Conservation (phyloP, 2,113 vertebrate species). For the Silurus asotus region DNA sequence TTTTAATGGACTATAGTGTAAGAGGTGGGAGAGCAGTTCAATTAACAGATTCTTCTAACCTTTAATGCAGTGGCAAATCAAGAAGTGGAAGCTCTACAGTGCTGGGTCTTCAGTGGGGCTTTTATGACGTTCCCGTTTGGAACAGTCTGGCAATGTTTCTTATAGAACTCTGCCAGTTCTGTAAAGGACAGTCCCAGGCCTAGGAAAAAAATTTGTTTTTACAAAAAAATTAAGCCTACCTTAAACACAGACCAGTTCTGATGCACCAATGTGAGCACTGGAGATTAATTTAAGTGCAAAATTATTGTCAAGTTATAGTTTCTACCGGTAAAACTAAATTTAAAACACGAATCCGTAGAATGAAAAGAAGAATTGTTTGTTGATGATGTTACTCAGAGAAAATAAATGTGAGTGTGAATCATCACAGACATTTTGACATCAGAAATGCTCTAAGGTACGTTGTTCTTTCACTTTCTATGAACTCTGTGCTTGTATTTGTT, state of each 20-base stretch:
- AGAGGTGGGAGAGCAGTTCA: not conserved
- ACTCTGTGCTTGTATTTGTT: slow-evolving; percentile 32
- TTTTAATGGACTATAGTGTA: too few relatives aligned
- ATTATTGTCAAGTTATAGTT: too few relatives aligned
- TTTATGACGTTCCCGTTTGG: not conserved
- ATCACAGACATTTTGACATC: slow-evolving; percentile 26
- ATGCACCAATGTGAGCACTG: not conserved
- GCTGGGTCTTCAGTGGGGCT: not conserved
- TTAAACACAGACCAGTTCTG: not conserved
- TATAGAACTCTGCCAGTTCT: not conserved
- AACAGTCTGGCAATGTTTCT: not conserved
- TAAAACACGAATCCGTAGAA: not conserved
- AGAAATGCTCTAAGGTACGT: slow-evolving; percentile 19
- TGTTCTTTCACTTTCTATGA: slow-evolving; percentile 38
- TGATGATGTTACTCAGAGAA: not conserved
- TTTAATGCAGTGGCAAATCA: not conserved
- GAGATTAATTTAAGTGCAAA: not conserved
- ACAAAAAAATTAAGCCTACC: not conserved
- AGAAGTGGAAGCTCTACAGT: not conserved
- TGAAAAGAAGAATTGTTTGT: not conserved
- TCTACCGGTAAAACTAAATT: not conserved
- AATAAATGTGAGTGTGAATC: slow-evolving; percentile 7
- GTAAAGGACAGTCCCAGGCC: not conserved
- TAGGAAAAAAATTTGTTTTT: not conserved
- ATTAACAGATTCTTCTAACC: not conserved